Conservation (phyloP, 2,797 vertebrate genomes). For the Heliangelus exortis region DNA sequence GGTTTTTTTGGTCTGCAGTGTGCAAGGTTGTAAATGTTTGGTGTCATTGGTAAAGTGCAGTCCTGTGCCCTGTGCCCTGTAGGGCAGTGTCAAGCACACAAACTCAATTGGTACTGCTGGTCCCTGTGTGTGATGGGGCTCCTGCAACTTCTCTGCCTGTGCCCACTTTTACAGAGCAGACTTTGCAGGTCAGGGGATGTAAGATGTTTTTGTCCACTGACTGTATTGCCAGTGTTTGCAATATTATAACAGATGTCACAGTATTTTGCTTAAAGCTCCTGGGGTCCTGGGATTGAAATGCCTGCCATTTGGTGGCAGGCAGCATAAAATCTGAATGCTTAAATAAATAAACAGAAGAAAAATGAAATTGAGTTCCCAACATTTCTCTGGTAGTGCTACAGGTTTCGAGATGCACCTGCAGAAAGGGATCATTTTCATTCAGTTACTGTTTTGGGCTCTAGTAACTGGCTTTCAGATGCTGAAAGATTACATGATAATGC, state of each 20-base stretch:
- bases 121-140: rapidly evolving
- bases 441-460: not conserved
- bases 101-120: not conserved
- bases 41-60: not conserved
- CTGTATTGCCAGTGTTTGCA: not conserved
- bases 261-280: not conserved
- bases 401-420: slow-evolving; percentile 3
- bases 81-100: not conserved
- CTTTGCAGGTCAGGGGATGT: not conserved
- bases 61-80: rapidly evolving
- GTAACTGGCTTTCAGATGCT: not conserved
- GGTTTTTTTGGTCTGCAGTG: not conserved
- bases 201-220: not conserved
- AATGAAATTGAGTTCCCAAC: not conserved
- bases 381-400: not conserved
- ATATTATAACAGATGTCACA: not conserved
- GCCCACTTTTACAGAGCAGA: not conserved
- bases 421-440: not conserved
- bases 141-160: not conserved
- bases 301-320: not conserved
- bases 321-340: not conserved
- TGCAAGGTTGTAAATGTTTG: not conserved
- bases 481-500: not conserved
- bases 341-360: not conserved
- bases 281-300: not conserved